Evolutionary conservation across 2,113 vertebrate species (phyloP).

Genomic region (Toxotes jaculatrix): DNA sequence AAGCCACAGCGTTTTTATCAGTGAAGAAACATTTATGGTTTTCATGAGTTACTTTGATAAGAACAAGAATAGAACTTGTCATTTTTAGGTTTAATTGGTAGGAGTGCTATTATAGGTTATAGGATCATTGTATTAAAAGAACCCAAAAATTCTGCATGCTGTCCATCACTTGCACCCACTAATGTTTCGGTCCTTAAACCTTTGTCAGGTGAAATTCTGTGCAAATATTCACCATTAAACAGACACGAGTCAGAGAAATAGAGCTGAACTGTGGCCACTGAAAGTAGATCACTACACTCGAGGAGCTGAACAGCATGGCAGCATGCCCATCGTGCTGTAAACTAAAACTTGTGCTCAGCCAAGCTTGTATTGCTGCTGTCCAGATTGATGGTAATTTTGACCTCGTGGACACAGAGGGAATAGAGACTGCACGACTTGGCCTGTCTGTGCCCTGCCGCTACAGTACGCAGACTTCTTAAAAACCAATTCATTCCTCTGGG

Average conservation of each 20-base stretch:
- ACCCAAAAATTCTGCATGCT: background rate
- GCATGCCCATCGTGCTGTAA: conserved; percentile 60
- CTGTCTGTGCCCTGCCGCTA: conserved; percentile 43
- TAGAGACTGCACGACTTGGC: conserved; percentile 27
- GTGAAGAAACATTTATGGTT: too few relatives aligned
- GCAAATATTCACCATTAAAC: background rate
- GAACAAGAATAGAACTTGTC: too few relatives aligned
- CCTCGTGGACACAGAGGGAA: conserved; percentile 16
- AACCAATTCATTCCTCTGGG: conserved; percentile 30
- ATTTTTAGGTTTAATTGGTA: too few relatives aligned
- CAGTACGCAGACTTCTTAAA: background rate
- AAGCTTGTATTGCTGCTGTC: conserved; percentile 55
- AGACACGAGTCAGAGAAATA: background rate
- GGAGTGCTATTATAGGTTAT: too few relatives aligned
- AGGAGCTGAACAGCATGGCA: conserved; percentile 46
- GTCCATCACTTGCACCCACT: background rate
- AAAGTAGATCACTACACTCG: conserved; percentile 52
- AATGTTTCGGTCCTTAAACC: background rate
- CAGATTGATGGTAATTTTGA: conserved; percentile 75
- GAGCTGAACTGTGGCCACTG: conserved; percentile 16
- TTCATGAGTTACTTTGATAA: too few relatives aligned
- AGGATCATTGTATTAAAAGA: background rate
- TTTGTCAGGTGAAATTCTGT: background rate
- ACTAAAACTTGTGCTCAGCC: conserved; percentile 67
- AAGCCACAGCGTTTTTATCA: too few relatives aligned